Percentiles rank a stretch among this genome's conserved stretches.
Evolutionary conservation across 2,113 vertebrate genomes (phyloP).

Genomic region (Sylvia atricapilla): DNA sequence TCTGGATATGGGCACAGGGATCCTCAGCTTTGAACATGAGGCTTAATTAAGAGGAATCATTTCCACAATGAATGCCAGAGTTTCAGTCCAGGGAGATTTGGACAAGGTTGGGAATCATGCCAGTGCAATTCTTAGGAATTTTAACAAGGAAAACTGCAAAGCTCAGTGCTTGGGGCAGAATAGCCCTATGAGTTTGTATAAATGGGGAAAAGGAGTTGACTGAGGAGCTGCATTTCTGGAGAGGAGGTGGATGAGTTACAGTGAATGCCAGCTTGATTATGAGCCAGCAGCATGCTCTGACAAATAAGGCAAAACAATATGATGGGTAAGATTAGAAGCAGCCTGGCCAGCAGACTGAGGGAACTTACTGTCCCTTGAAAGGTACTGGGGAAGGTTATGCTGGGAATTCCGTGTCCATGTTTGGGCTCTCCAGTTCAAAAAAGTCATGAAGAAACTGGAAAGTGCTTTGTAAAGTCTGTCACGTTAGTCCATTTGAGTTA

Average conservation of each 20-base stretch:
- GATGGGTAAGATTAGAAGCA: neutral
- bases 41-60: neutral
- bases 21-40: neutral
- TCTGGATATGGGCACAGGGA: neutral
- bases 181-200: neutral
- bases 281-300: neutral
- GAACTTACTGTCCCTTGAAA: neutral
- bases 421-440: neutral
- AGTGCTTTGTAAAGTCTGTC: neutral
- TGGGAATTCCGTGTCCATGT: neutral
- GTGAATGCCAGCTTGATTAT: neutral
- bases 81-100: neutral
- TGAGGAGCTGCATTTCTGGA: neutral
- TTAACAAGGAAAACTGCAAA: neutral
- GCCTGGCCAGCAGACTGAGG: neutral
- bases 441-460: neutral
- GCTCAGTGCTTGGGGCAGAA: accelerated
- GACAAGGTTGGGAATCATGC: neutral
- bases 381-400: neutral
- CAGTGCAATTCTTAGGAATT: neutral
- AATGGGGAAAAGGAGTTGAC: neutral
- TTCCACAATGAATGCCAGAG: neutral
- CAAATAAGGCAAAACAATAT: neutral
- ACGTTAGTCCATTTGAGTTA: neutral
- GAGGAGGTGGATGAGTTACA: neutral